phyloP scores from a whole-genome alignment of 2,888 invertebrate species.

The Drosophila mimica region DNA sequence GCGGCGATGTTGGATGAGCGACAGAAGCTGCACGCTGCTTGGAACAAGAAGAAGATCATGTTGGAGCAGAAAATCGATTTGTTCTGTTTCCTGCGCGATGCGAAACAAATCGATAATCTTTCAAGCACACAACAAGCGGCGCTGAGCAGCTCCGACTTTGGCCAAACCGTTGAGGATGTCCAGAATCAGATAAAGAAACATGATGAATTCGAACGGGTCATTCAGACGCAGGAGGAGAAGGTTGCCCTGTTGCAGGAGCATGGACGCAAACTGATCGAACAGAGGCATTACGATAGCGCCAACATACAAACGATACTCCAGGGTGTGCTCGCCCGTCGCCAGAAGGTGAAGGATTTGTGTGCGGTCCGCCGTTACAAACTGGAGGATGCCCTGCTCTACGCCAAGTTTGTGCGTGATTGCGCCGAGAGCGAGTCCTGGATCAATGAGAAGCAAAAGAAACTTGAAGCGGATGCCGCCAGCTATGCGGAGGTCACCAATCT shows the following conservation, averaged over 20 bases:
- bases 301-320: conserved; percentile 91
- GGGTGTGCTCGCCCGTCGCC: conserved; percentile 90
- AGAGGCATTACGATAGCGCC: conserved; percentile 95
- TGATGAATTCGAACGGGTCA: conserved; percentile 96
- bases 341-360: conserved; percentile 88
- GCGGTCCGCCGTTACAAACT: conserved; percentile 89
- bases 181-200: conserved; percentile 96
- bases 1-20: conserved; percentile 91
- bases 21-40: conserved; percentile 91
- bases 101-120: conserved; percentile 95
- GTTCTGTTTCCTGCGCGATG: conserved; percentile 97
- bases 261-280: conserved; percentile 93
- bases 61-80: conserved; percentile 96
- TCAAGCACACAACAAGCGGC: conserved; percentile 95
- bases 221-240: conserved; percentile 94
- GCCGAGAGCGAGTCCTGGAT: conserved; percentile 96
- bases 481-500: conserved; percentile 90
- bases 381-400: conserved; percentile 92
- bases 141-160: conserved; percentile 89
- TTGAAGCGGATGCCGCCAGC: conserved; percentile 90
- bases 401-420: conserved; percentile 96
- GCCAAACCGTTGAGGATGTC: conserved; percentile 94
- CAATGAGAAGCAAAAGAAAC: conserved; percentile 94
- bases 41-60: conserved; percentile 95
- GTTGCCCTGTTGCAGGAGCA: conserved; percentile 92